Percentiles rank a stretch among this genome's conserved stretches.
phyloP scores from a whole-genome alignment of 2,113 vertebrate genomes.

The Lycocorax pyrrhopterus region DNA sequence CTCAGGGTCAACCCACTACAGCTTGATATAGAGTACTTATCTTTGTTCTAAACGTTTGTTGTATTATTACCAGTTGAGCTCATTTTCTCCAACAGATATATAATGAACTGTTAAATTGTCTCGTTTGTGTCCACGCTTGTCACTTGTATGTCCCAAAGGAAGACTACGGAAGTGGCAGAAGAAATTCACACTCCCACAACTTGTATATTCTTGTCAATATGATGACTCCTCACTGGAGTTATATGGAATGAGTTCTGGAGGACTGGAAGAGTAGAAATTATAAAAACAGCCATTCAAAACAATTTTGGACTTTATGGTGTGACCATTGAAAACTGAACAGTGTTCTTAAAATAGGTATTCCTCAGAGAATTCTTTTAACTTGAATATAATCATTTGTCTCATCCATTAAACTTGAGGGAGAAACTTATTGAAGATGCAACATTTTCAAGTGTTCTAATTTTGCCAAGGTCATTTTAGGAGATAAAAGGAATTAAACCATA shows the following conservation, averaged over 20 bases:
- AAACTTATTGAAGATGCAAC: neutral
- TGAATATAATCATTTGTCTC: neutral
- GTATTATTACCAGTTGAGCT: neutral
- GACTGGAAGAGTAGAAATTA: neutral
- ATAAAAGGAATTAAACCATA: neutral
- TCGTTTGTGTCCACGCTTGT: neutral
- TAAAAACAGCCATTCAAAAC: neutral
- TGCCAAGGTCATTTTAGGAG: constrained; percentile 5
- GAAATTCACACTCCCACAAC: neutral
- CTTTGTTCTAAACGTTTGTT: neutral
- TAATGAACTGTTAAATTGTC: neutral
- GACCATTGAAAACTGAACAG: neutral
- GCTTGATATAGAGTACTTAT: neutral
- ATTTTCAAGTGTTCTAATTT: constrained; percentile 16
- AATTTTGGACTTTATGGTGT: neutral
- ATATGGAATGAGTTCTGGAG: neutral
- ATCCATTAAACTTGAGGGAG: neutral
- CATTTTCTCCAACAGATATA: neutral
- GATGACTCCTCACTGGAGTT: neutral
- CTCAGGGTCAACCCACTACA: too few species aligned
- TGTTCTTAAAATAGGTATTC: neutral
- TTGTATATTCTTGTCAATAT: neutral
- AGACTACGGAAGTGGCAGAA: neutral
- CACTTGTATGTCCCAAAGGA: neutral
- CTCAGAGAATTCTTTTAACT: neutral